Evolutionary conservation across 2,113 vertebrate species (phyloP).

Genomic region (Oncorhynchus nerka): DNA sequence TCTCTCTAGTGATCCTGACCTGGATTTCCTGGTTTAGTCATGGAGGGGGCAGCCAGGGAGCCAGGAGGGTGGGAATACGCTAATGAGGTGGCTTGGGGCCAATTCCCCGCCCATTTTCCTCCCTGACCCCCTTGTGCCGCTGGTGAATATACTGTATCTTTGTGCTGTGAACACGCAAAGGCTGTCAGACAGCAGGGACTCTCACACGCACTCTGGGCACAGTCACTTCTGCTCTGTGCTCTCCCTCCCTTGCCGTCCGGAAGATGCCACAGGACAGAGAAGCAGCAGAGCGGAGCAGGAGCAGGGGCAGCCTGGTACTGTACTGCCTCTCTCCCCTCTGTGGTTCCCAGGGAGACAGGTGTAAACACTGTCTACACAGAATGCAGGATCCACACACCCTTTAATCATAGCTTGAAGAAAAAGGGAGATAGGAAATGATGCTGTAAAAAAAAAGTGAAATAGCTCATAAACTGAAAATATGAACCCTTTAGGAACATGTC

Average conservation of each 20-base stretch:
- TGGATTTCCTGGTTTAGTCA: conserved; percentile 36
- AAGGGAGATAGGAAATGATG: too few species aligned
- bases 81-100: conserved; percentile 44
- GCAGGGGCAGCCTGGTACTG: too few species aligned
- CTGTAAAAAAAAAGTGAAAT: too few species aligned
- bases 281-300: too few species aligned
- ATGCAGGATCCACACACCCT: too few species aligned
- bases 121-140: conserved; percentile 26
- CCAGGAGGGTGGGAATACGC: conserved; percentile 10
- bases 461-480: too few species aligned
- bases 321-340: too few species aligned
- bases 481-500: too few species aligned
- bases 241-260: neutral
- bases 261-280: too few species aligned
- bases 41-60: conserved; percentile 9
- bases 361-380: too few species aligned
- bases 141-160: conserved; percentile 42
- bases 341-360: too few species aligned
- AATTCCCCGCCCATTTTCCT: neutral
- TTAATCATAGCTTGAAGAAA: too few species aligned
- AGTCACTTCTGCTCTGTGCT: neutral
- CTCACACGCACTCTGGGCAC: neutral
- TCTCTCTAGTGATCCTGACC: conserved; percentile 19
- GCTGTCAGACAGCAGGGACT: conserved; percentile 31
- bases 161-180: conserved; percentile 57